These are phyloP conservation scores for Arrhamphus sclerolepis DNA, from an alignment of 2,797 vertebrate species.

Conservation along the genomic window DNA sequence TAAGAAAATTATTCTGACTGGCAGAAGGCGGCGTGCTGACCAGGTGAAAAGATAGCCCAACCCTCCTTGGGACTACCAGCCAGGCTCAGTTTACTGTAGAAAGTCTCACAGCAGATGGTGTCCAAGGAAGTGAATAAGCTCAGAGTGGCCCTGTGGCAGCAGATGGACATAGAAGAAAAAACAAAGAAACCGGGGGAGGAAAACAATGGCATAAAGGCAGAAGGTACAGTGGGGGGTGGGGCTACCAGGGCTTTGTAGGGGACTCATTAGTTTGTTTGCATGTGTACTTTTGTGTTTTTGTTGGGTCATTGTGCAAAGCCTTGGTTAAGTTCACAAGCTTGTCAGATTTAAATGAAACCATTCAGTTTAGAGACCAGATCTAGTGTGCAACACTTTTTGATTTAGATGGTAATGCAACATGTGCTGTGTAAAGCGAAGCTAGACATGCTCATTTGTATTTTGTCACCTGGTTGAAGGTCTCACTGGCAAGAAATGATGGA, in stretches of 20 bases:
- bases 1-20: slow-evolving; percentile 62
- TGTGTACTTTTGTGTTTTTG: slow-evolving; percentile 48
- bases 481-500: slow-evolving; percentile 55
- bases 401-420: slow-evolving; percentile 44
- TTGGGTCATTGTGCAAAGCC: slow-evolving; percentile 27
- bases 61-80: slow-evolving; percentile 48
- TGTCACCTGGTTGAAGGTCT: slow-evolving; percentile 32
- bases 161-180: slow-evolving; percentile 68
- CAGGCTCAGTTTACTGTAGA: slow-evolving; percentile 74
- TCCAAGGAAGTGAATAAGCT: slow-evolving; percentile 78
- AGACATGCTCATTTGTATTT: slow-evolving; percentile 33
- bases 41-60: slow-evolving; percentile 68
- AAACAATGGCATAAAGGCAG: slow-evolving; percentile 61
- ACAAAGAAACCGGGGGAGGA: slow-evolving; percentile 65
- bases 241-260: slow-evolving; percentile 31
- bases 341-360: slow-evolving; percentile 23
- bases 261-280: slow-evolving; percentile 63
- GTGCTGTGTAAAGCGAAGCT: slow-evolving; percentile 29
- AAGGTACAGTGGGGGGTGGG: slow-evolving; percentile 23
- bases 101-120: slow-evolving; percentile 78
- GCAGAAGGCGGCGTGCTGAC: slow-evolving; percentile 69
- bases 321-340: slow-evolving; percentile 43
- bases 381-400: slow-evolving; percentile 15
- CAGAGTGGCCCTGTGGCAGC: slow-evolving; percentile 55
- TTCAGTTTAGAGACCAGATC: slow-evolving; percentile 21